phyloP scores from a whole-genome alignment of 2,113 vertebrate species.

The Pampusana beccarii region DNA sequence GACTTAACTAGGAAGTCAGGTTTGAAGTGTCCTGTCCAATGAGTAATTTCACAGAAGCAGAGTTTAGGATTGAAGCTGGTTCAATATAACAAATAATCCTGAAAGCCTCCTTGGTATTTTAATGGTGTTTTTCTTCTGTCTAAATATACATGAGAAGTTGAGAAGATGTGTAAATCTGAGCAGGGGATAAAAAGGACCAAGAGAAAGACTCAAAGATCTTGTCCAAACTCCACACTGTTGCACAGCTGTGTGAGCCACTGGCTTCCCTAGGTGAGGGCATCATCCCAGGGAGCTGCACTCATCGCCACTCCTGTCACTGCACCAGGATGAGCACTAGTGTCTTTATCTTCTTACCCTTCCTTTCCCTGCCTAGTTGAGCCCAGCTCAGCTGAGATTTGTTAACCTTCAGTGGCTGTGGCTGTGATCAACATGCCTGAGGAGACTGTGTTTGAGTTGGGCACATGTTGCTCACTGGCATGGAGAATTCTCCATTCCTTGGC shows the following conservation, averaged over 20 bases:
- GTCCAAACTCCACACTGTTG: background rate
- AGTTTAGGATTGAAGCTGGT: constrained; percentile 3
- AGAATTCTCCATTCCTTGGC: background rate
- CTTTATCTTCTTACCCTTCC: background rate
- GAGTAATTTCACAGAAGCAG: background rate
- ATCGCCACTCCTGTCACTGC: background rate
- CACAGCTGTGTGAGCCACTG: background rate
- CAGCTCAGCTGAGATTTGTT: background rate
- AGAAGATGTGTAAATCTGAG: background rate
- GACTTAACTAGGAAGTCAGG: background rate
- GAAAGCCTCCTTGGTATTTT: constrained; percentile 32
- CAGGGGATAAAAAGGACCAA: background rate
- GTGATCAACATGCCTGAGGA: background rate
- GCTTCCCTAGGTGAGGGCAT: background rate
- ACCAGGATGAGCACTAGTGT: background rate
- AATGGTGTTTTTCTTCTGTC: constrained; percentile 21
- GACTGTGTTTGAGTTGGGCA: background rate
- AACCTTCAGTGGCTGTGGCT: background rate
- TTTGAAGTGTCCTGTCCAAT: background rate
- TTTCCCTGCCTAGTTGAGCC: background rate
- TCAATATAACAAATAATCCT: constrained; percentile 3
- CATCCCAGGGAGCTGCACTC: background rate
- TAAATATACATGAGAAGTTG: background rate
- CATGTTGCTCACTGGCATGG: background rate
- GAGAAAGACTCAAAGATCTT: background rate